A percentile compares a stretch with the other conserved stretches of the same genome.
These are phyloP conservation scores for Temnopleurus reevesii DNA, from an alignment of 53 echinoderm and acorn worm species.

Conservation along the genomic window DNA sequence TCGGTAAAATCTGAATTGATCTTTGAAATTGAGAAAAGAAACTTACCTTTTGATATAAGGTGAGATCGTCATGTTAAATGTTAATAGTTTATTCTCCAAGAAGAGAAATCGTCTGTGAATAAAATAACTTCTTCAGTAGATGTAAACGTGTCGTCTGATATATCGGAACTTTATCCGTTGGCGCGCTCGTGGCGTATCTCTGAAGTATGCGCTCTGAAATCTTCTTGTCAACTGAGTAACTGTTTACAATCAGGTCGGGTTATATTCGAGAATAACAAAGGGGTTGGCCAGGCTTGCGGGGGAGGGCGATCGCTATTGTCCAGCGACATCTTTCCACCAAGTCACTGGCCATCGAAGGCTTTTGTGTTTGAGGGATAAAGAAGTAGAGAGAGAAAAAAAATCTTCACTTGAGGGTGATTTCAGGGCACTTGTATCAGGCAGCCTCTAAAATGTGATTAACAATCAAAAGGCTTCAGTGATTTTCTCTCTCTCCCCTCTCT, in stretches of 20 bases:
- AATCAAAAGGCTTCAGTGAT: neutral
- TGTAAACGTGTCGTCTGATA: neutral
- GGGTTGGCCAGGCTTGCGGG: constrained; percentile 43
- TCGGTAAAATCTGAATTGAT: no score
- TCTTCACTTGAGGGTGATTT: constrained; percentile 22
- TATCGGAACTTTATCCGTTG: neutral
- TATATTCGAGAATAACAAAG: neutral
- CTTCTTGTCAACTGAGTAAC: constrained; percentile 5
- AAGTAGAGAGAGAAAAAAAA: neutral
- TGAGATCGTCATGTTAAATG: constrained; percentile 62
- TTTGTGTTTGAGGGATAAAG: neutral
- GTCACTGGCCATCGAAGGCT: constrained; percentile 30
- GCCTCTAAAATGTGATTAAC: neutral
- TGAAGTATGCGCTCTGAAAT: neutral
- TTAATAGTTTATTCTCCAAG: neutral
- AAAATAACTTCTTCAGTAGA: neutral
- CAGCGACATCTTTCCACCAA: neutral
- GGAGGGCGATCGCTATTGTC: constrained; percentile 25
- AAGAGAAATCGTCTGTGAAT: neutral
- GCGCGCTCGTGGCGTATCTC: neutral
- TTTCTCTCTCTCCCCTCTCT: neutral
- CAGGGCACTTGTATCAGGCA: neutral
- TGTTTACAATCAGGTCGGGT: constrained; percentile 32
- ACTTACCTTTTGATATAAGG: constrained; percentile 59
- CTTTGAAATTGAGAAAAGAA: neutral